Conservation (phyloP, 2,113 vertebrate species). For the Epinephelus moara region DNA sequence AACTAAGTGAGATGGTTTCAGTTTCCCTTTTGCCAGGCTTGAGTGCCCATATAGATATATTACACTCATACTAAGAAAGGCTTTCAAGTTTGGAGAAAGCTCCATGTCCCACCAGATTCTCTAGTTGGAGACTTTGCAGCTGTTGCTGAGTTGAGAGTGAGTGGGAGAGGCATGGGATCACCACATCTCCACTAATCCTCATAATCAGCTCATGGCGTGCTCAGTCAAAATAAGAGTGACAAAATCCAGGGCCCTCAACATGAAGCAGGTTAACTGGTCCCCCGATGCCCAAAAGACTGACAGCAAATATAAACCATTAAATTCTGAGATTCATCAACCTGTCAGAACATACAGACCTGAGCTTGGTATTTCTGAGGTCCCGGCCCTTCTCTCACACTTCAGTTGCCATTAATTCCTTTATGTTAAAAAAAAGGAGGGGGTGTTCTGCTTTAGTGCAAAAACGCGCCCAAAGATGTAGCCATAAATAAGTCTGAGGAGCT, state of each 20-base stretch:
- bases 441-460: not conserved
- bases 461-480: not conserved
- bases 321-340: slow-evolving; percentile 29
- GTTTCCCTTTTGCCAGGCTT: slow-evolving; percentile 23
- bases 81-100: slow-evolving; percentile 34
- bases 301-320: slow-evolving; percentile 50
- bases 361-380: not conserved
- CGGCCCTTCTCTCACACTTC: not conserved
- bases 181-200: slow-evolving; percentile 74
- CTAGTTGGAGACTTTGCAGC: slow-evolving; percentile 57
- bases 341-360: slow-evolving; percentile 14
- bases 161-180: slow-evolving; percentile 64
- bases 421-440: not conserved
- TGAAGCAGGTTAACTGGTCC: slow-evolving; percentile 53
- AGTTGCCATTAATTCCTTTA: not conserved
- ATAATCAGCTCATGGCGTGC: slow-evolving; percentile 77
- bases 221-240: slow-evolving; percentile 78
- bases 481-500: not conserved
- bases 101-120: slow-evolving; percentile 45
- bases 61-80: slow-evolving; percentile 4
- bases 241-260: slow-evolving; percentile 65
- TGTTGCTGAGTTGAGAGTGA: slow-evolving; percentile 65
- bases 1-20: slow-evolving; percentile 10
- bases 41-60: slow-evolving; percentile 11
- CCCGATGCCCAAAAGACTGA: slow-evolving; percentile 50